A percentile compares a stretch with the other conserved stretches of the same genome.
These are phyloP conservation scores for Caenorhabditis uteleia DNA, from an alignment of 2,888 invertebrate species.

Conservation along the genomic window DNA sequence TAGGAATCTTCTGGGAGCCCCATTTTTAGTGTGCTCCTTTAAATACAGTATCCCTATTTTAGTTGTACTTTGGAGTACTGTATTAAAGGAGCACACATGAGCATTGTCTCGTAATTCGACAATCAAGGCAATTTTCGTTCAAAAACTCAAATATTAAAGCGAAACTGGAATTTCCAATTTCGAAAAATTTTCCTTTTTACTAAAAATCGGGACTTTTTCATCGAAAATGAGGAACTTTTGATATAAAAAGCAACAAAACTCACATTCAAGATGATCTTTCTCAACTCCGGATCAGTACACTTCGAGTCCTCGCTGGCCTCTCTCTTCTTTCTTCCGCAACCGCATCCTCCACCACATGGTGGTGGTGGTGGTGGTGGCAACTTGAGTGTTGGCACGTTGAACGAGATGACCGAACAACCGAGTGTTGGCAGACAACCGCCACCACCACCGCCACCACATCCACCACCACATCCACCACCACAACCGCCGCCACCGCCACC, in stretches of 20 bases:
- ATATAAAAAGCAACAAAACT: constrained; percentile 10
- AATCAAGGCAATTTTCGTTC: too few species aligned
- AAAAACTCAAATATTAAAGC: too few species aligned
- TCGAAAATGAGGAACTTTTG: not conserved
- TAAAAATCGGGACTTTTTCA: not conserved
- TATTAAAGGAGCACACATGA: too few species aligned
- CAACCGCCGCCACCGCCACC: constrained; percentile 43
- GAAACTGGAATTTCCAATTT: too few species aligned
- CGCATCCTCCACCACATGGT: constrained; percentile 31
- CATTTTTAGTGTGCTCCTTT: too few species aligned
- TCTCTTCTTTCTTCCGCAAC: constrained; percentile 51
- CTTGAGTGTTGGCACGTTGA: constrained; percentile 38
- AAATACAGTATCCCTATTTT: too few species aligned
- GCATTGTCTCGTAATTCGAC: too few species aligned
- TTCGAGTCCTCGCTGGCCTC: constrained; percentile 38
- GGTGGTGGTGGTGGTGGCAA: constrained; percentile 46
- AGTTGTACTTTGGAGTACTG: too few species aligned
- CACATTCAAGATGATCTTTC: constrained; percentile 49
- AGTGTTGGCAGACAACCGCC: constrained; percentile 33
- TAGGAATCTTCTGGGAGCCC: too few species aligned
- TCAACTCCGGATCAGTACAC: constrained; percentile 50
- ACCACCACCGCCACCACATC: constrained; percentile 42
- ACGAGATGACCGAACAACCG: constrained; percentile 33
- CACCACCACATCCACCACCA: constrained; percentile 36
- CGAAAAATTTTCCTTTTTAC: not conserved